Base-by-base conservation (phyloP, 92 coral and sea anemone species). In the Parazoanthus swiftii region DNA sequence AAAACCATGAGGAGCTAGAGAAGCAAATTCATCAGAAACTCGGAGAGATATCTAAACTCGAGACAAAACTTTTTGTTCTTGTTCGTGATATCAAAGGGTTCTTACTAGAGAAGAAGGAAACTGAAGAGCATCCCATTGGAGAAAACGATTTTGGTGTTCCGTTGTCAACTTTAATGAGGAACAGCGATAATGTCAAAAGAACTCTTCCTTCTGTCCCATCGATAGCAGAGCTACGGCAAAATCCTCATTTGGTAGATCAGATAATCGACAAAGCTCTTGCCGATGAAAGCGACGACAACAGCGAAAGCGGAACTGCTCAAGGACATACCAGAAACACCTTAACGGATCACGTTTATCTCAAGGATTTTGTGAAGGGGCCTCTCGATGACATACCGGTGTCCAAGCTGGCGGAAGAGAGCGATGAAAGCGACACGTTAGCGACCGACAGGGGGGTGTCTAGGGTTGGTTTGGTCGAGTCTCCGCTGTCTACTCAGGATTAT, bases 401-500 rank as follows among this genome's bases (percentile, higher is more conserved):
- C 74, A 92, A 92, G 51, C 90, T 95, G 35, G 98, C 92, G 76
- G 91, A 93, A 76, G 99, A 96, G 81, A 91, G 95, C 50, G 98
- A 95, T 38, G 94, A 94, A 42, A 93, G 93, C 70, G 98, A 95
- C 79, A 88, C 90, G 21, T 88, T 95, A 72, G 98, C 99, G 36
- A 92, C 94, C 25, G 98, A 96, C 71, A 85, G 92, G 74, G 99
- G 95, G 5, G 89, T 96, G 33, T 92, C 95, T 26, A 91, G 96
- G 63, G 98, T 93, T 72, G 98, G 93, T 6, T 88, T 96, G 70
- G 91, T 96, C 9, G 99, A 96, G 86, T 96, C 99, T 21, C 99
- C 99, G 2, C 92, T 96, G 85, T 96, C 99, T 9, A 89, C 92
- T 42, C 90, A 95, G 90, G 99, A 96, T 79, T 90, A 94, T 59